Percentiles rank a stretch among this genome's conserved stretches.
Conservation (phyloP, 2,113 vertebrate species). For the Albula goreensis region DNA sequence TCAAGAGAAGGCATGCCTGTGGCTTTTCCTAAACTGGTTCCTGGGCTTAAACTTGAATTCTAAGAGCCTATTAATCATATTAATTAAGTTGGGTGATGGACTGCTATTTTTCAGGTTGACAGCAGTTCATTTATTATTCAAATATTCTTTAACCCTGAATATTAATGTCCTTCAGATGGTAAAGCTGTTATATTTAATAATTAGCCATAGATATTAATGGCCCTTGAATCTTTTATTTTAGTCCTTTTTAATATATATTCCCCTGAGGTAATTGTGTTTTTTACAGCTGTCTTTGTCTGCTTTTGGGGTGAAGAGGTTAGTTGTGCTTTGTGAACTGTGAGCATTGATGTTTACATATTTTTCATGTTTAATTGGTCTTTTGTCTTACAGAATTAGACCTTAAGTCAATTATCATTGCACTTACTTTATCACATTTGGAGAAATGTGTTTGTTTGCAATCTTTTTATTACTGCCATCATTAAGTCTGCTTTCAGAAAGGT, state of each 20-base stretch:
- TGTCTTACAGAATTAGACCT: not conserved
- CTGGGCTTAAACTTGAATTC: not conserved
- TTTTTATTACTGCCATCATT: not conserved
- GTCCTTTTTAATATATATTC: slow-evolving; percentile 15
- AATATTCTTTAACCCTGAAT: slow-evolving; percentile 8
- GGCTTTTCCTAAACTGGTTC: not conserved
- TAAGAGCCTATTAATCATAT: not conserved
- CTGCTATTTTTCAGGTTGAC: not conserved
- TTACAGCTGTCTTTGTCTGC: slow-evolving; percentile 21
- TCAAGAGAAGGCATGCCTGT: not conserved
- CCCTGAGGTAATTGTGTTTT: slow-evolving; percentile 20
- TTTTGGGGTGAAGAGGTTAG: slow-evolving; percentile 22
- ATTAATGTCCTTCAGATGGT: not conserved
- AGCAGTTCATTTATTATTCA: slow-evolving; percentile 21
- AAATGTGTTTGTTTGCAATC: not conserved
- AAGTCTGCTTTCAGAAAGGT: no score
- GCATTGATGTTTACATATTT: slow-evolving; percentile 16
- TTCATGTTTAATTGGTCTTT: slow-evolving; percentile 15
- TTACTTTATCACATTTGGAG: not conserved
- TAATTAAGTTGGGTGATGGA: slow-evolving; percentile 13
- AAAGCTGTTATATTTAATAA: not conserved
- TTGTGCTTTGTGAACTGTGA: not conserved
- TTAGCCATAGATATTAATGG: slow-evolving; percentile 31
- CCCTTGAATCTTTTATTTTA: not conserved
- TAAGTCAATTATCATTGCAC: not conserved